Base-by-base conservation (phyloP, 2,888 invertebrate species). In the Agonum fuliginosum region DNA sequence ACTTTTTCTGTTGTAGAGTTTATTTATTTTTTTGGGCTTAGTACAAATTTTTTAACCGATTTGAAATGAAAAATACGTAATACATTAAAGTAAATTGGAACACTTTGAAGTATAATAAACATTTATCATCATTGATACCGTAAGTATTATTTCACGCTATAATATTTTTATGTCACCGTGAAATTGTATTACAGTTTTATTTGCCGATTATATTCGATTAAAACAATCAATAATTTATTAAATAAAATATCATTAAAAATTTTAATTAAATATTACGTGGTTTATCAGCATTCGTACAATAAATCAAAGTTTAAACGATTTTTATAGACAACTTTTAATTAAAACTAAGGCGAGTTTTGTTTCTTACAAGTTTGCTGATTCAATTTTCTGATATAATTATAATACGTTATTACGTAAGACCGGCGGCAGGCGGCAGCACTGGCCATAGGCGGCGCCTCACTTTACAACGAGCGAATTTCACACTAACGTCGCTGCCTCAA, bases 311-410 rank as follows among this genome's bases (percentile, higher is more conserved):
- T 67, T 20, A 41, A 67, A 22, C 41, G 27, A 67, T 67, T 67
- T 67, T 67, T 67, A 41, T 67, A 67, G 67, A 67, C 67, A 67
- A 67, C 41, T 41, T 67, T 67, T 67, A 67, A 67, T 67, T 67
- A 67, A 67, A 67, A 41, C 37, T 41, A 62, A 62, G 12, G 20
- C 19, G n/a, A 67, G 22, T 67, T 65, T 65, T 41, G 67, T 41
- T 67, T 41, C 41, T 67, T 41, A 67, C 20, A 67, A 67, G 41
- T 41, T n/a, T 67, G 67, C 67, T 67, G 67, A 67, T 67, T 67
- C 41, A 67, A 67, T 67, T 67, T 67, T 67, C 67, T 67, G 67
- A 67, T 67, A 67, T 67, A 67, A 67, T 67, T 67, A 67, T 67
- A 67, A 67, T 67, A 19, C 41, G 67, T 41, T 67, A 67, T 67